Base-by-base conservation (phyloP, 1,140 invertebrate genomes). In the Caenorhabditis brenneri region DNA sequence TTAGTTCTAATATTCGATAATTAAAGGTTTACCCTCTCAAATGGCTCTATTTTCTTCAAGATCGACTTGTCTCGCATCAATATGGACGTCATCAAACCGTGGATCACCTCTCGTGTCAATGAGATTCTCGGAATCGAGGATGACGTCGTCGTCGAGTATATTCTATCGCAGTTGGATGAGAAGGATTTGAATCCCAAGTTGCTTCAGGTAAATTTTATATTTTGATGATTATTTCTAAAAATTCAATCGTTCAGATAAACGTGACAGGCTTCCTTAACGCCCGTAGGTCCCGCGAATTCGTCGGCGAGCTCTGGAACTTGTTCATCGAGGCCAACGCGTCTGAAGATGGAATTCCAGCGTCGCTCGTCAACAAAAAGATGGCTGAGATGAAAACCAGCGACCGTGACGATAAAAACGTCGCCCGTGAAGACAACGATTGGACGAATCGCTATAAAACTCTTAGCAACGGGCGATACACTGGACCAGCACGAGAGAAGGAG, bases 21-120 rank as follows among this genome's bases (percentile, higher is more conserved):
- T 80, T 36, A 53, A 58, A 80, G 51, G 51, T 80, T 53, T 80
- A n/a, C n/a, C n/a, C n/a, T n/a, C n/a, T n/a, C n/a, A n/a, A n/a
- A 27, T 22, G 19, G 24, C 19, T 82, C n/a, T 51, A 10, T 82
- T 85, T 84, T 87, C 89, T 92, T 92, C 51, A 88, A 97, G 96
- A 95, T 99, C 91, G 97, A 99, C 91, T 97, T 99, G 95, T 94
- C 94, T 49, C 98, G 98, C 93, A 95, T 99, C 36, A 98, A 99
- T 91, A 92, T 99, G 86, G 96, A 99, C 90, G 95, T 96, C 12
- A 93, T 99, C 85, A 98, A 99, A 91, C 98, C 98, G 86, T 99
- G 98, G 97, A 99, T 99, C 88, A 95, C 96, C 31, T 94, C 96
- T 88, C 95, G 96, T 91, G 95, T 99, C 42, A 98, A 96, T 0